Conservation (phyloP, 2,888 invertebrate genomes). For the Drosophila picticornis region DNA sequence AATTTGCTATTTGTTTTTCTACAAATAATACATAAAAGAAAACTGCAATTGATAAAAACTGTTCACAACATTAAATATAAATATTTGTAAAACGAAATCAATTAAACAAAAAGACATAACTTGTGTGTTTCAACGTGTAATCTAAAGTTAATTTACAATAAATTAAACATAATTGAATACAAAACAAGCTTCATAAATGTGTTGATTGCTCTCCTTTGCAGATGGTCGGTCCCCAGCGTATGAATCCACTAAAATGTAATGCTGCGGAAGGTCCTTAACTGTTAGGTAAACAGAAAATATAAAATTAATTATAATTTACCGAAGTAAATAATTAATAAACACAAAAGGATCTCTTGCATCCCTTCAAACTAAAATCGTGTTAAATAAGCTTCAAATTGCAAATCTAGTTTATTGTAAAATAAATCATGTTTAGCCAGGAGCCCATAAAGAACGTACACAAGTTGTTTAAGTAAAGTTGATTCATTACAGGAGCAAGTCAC, state of each 20-base stretch:
- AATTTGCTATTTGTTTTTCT: conserved; percentile 57
- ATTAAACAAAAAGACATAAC: conserved; percentile 67
- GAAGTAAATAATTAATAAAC: neutral
- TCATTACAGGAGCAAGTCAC: neutral
- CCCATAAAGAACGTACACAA: neutral
- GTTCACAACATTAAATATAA: conserved; percentile 59
- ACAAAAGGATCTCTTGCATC: neutral
- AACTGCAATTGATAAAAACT: conserved; percentile 54
- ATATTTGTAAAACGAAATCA: conserved; percentile 65
- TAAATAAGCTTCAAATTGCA: neutral
- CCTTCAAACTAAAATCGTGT: neutral
- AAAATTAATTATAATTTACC: neutral
- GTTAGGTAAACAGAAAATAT: neutral
- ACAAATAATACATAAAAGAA: conserved; percentile 32
- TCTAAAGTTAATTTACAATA: conserved; percentile 67
- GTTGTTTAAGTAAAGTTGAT: neutral
- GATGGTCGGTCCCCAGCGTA: neutral
- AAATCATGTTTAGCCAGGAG: neutral
- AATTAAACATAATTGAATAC: conserved; percentile 55
- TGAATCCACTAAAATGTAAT: neutral
- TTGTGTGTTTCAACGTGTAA: conserved; percentile 68
- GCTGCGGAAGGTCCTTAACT: neutral
- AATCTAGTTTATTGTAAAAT: neutral
- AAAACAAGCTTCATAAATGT: conserved; percentile 3
- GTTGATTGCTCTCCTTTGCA: neutral